A percentile compares a stretch with the other conserved stretches of the same genome.
phyloP scores from a whole-genome alignment of 2,113 vertebrate species.

The Bujurquina vittata region DNA sequence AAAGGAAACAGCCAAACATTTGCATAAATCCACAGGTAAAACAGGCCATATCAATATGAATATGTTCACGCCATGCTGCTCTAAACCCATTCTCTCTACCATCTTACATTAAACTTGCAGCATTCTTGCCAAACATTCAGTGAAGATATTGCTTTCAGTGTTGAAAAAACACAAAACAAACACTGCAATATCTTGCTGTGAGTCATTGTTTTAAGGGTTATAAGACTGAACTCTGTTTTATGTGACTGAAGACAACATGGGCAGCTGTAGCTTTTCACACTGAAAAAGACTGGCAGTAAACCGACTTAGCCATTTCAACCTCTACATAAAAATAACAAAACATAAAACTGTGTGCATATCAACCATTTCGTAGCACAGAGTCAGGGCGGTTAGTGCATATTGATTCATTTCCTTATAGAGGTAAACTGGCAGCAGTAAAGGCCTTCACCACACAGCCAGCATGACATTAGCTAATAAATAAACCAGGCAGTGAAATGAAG shows the following conservation, averaged over 20 bases:
- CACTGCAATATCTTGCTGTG: neutral
- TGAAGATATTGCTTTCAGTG: neutral
- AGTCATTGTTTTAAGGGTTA: conserved; percentile 1
- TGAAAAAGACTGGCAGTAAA: neutral
- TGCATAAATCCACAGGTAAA: neutral
- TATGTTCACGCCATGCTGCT: neutral
- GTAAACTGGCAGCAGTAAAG: conserved; percentile 34
- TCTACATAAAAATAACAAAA: neutral
- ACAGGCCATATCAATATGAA: neutral
- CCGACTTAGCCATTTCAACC: neutral
- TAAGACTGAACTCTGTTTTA: neutral
- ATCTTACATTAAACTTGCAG: neutral
- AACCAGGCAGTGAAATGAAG: conserved; percentile 4
- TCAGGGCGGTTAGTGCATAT: conserved; percentile 4
- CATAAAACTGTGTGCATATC: neutral
- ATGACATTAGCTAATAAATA: conserved; percentile 45
- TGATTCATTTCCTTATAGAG: conserved; percentile 18
- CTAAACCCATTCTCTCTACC: neutral
- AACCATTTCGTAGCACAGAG: neutral
- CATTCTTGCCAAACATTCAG: neutral
- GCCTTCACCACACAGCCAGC: conserved; percentile 50
- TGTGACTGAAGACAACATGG: too few relatives aligned
- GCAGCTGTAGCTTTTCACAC: neutral
- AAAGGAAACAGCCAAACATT: conserved; percentile 54
- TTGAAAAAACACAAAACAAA: neutral